Percentiles rank a stretch among this genome's conserved stretches.
phyloP scores from a whole-genome alignment of 2,888 invertebrate species.

The Autographa pulchrina region DNA sequence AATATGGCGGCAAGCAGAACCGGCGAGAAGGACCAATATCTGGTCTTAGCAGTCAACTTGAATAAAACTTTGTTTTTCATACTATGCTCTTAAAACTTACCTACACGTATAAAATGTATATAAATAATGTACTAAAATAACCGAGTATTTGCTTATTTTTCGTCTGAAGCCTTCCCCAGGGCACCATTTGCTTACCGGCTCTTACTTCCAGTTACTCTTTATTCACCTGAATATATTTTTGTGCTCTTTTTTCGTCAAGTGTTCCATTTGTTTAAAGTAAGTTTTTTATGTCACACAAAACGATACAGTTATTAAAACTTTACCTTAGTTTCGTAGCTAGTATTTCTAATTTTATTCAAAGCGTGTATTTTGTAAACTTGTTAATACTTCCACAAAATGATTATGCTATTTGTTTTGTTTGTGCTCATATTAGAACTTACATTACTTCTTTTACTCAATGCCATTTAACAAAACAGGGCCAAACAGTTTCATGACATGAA shows the following conservation, averaged over 20 bases:
- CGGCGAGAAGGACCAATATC: background rate
- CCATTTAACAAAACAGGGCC: slow-evolving; percentile 27
- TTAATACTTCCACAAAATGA: too few species aligned
- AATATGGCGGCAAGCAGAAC: background rate
- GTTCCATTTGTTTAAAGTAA: background rate
- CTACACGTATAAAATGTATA: background rate
- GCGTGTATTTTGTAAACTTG: too few species aligned
- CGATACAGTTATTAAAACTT: background rate
- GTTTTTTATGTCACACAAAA: background rate
- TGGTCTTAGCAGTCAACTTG: background rate
- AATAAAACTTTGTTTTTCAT: background rate
- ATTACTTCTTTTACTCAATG: slow-evolving; percentile 29
- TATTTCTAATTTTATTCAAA: too few species aligned
- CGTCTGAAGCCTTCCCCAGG: background rate
- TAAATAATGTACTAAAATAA: background rate
- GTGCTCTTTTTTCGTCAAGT: background rate
- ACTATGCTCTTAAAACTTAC: background rate
- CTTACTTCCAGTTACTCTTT: slow-evolving; percentile 1
- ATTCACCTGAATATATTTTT: slow-evolving; percentile 1
- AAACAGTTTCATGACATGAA: background rate
- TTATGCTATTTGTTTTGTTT: background rate
- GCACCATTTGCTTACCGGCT: background rate
- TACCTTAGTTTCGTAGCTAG: background rate
- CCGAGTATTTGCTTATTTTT: background rate
- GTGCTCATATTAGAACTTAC: slow-evolving; percentile 19